Evolutionary conservation across 2,797 vertebrate genomes (phyloP), one percentile per base, ranked within the genome.

Genomic region (Scomberomorus guttatus): DNA sequence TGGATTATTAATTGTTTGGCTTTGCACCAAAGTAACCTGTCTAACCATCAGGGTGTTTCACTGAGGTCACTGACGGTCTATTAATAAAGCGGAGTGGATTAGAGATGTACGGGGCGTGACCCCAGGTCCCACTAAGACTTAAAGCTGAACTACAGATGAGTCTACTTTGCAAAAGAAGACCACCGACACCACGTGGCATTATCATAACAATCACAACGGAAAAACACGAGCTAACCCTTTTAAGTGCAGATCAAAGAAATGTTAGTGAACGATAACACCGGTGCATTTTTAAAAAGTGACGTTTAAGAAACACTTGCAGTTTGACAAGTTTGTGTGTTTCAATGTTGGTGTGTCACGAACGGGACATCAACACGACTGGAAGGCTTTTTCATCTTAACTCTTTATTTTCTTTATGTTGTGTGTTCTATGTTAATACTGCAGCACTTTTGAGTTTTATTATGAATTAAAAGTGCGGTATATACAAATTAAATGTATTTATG

Each of bases 11-110:
- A 22, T 46, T 24, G 63, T 67, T 52, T 61, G 20, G 57, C 68
- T 67, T 18, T 25, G 32, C 64, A 66, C 22, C 60, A 64, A 56
- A 24, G 48, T 63, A 79, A 80, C 62, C 64, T 54, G 54, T 55
- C 27, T 44, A 62, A 48, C 48, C 64, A 83, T 57, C 75, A 75
- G 44, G 37, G 50, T 61, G 39, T 48, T 70, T 39, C 54, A 51
- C 57, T 67, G 44, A 81, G 44, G 64, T 83, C 72, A 81, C 88
- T 86, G 88, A 58, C 59, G 15, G 82, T 76, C 85, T 90, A 90
- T 86, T 89, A 89, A 90, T 93, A 90, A 69, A 81, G 72, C 60
- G 62, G 10, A 77, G 72, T 77, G 79, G 88, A 88, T 93, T 92
- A 90, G 46, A 73, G 65, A 24, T 63, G 50, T 55, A 27, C n/a